Evolutionary conservation across 2,888 invertebrate genomes (phyloP).

Genomic region (Leuctra nigra): DNA sequence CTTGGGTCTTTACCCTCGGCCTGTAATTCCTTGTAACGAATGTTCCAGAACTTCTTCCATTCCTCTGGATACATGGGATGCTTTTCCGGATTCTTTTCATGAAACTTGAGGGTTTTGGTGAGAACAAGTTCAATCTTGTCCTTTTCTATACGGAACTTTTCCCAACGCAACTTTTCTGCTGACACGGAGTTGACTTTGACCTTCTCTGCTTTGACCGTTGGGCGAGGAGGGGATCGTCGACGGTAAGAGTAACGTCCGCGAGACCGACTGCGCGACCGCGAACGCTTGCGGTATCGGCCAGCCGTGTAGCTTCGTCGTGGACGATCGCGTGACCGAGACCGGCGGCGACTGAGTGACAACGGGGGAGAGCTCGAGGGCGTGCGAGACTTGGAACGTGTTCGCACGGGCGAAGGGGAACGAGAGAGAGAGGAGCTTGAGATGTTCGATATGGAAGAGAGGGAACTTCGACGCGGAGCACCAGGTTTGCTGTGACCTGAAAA

Average conservation of each 20-base stretch:
- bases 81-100: slow-evolving; percentile 80
- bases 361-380: slow-evolving; percentile 23
- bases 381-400: slow-evolving; percentile 20
- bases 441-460: slow-evolving; percentile 43
- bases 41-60: slow-evolving; percentile 87
- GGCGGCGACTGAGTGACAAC: slow-evolving; percentile 8
- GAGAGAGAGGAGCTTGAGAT: slow-evolving; percentile 35
- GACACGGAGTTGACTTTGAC: slow-evolving; percentile 29
- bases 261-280: slow-evolving; percentile 16
- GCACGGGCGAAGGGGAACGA: slow-evolving; percentile 12
- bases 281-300: slow-evolving; percentile 28
- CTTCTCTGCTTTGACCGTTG: too few relatives aligned
- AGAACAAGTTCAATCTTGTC: slow-evolving; percentile 37
- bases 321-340: slow-evolving; percentile 17
- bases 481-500: too few relatives aligned
- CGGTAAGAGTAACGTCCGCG: not conserved
- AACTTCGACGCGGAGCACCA: slow-evolving; percentile 41
- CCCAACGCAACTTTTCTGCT: slow-evolving; percentile 42
- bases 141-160: slow-evolving; percentile 50
- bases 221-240: slow-evolving; percentile 6
- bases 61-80: slow-evolving; percentile 83
- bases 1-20: slow-evolving; percentile 66
- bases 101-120: slow-evolving; percentile 52
- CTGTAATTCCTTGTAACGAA: slow-evolving; percentile 71
- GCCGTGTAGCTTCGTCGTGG: slow-evolving; percentile 3